Percentiles rank a stretch among this genome's conserved stretches.
phyloP scores from a whole-genome alignment of 2,113 vertebrate species.

The Catharus minimus region DNA sequence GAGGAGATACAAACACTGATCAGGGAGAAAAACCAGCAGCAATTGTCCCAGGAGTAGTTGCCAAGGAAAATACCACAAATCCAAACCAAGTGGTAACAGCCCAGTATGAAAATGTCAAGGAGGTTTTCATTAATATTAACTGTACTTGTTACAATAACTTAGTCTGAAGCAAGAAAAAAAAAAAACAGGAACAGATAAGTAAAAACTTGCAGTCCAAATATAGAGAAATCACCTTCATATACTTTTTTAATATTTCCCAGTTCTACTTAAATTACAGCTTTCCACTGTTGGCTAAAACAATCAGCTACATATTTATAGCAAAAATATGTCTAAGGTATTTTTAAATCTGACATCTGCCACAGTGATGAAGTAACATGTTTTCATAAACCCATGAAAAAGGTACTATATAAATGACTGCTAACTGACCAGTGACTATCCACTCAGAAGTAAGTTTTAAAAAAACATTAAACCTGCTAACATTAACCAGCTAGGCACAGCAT shows the following conservation, averaged over 20 bases:
- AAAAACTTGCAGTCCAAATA: background rate
- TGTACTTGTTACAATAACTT: background rate
- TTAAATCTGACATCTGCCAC: background rate
- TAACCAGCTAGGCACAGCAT: background rate
- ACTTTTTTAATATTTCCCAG: background rate
- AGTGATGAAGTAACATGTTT: background rate
- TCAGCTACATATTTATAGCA: background rate
- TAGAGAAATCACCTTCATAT: background rate
- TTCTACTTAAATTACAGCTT: background rate
- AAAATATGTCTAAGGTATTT: background rate
- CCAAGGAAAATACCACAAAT: background rate
- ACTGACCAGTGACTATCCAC: background rate
- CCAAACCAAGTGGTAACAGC: background rate
- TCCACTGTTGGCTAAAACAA: background rate
- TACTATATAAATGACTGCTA: background rate
- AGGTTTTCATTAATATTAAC: background rate
- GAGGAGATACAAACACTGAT: background rate
- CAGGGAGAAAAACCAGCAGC: background rate
- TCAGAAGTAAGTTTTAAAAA: background rate
- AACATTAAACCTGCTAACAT: background rate
- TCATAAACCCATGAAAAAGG: background rate
- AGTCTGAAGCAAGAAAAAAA: background rate
- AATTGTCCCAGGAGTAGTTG: background rate
- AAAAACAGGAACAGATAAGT: background rate
- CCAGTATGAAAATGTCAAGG: background rate